Conservation (phyloP, 37 sponge, comb jelly and placozoan species). For the Axinella damicornis region DNA sequence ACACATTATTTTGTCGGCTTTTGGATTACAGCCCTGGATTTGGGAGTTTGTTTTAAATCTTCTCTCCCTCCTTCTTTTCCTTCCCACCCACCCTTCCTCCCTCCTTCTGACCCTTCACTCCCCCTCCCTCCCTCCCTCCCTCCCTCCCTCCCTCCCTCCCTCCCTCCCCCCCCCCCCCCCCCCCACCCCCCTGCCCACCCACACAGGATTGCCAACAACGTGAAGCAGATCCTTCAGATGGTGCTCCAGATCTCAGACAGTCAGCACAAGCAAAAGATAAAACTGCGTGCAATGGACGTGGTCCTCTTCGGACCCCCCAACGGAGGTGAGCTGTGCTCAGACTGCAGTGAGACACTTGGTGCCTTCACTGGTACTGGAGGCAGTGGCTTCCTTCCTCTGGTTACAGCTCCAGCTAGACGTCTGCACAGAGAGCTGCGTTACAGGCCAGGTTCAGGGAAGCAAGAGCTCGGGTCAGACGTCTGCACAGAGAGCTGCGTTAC, state of each 20-base stretch:
- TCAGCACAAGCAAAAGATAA: conserved; percentile 88
- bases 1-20: no score
- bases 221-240: conserved; percentile 52
- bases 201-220: conserved; percentile 68
- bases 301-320: conserved; percentile 88
- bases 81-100: conserved; percentile 43
- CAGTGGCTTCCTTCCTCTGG: no score
- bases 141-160: conserved; percentile 43
- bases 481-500: no score
- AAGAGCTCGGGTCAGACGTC: no score
- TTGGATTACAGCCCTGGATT: not conserved
- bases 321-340: not conserved
- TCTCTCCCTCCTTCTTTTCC: not conserved
- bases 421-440: no score
- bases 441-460: no score
- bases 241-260: conserved; percentile 64
- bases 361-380: no score
- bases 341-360: no score
- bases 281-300: conserved; percentile 90
- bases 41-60: not conserved
- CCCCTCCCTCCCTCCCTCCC: conserved; percentile 34
- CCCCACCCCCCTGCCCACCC: not conserved
- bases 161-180: conserved; percentile 4
- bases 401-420: no score
- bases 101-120: conserved; percentile 41